Conservation (phyloP, 2,797 vertebrate species). For the Cynodonichthys magdalenae region DNA sequence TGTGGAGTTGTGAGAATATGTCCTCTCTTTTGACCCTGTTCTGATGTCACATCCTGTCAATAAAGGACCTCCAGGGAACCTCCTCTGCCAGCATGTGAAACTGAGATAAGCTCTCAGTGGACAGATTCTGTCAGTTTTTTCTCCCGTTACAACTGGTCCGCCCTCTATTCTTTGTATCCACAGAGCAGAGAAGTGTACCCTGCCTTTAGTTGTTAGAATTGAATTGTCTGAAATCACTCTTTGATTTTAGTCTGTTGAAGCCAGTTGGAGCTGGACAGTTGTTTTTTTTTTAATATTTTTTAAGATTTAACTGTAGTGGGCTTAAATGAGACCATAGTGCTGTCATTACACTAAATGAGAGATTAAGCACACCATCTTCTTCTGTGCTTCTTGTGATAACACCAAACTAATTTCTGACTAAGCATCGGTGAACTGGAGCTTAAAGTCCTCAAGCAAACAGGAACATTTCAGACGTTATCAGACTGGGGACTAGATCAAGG, state of each 20-base stretch:
- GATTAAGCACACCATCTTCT: background rate
- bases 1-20: conserved; percentile 58
- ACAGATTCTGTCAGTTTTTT: conserved; percentile 27
- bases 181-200: conserved; percentile 4
- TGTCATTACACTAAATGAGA: background rate
- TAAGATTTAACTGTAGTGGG: background rate
- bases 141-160: conserved; percentile 5
- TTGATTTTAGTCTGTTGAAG: conserved; percentile 2
- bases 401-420: background rate
- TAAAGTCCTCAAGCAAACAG: conserved; percentile 1
- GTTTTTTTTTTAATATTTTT: conserved; percentile 8
- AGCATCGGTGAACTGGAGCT: conserved; percentile 2
- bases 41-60: conserved; percentile 72
- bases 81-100: conserved; percentile 40
- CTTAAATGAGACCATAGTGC: background rate
- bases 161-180: conserved; percentile 17
- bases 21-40: conserved; percentile 55
- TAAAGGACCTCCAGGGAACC: conserved; percentile 46
- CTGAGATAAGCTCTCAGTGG: conserved; percentile 47
- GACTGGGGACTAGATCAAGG: background rate
- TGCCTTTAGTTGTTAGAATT: conserved; percentile 17
- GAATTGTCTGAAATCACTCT: background rate
- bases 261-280: background rate
- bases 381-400: conserved; percentile 1
- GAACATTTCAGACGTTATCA: background rate